Evolutionary conservation across 2,888 invertebrate genomes (phyloP), one percentile per base, ranked within the genome.

Genomic region (Papilio protenor): DNA sequence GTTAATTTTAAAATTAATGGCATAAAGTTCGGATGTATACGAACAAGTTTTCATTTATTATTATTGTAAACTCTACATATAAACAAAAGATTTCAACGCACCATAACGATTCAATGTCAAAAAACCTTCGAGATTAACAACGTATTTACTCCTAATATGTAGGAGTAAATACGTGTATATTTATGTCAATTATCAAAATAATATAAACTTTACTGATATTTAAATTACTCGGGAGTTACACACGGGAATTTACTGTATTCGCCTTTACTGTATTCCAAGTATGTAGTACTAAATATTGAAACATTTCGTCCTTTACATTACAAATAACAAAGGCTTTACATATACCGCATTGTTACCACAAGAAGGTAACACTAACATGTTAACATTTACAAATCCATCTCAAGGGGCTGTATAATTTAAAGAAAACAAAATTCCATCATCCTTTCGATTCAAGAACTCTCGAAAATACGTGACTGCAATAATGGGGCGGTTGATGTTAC

Each of bases 381-480:
- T 69, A 33, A 27, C 59, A 80, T 82, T 84, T 81, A 86, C 85
- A 86, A 87, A 83, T 86, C 85, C 85, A 85, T 86, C 85, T 89
- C 84, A 84, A 89, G 84, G 75, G 85, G 33, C 47, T 82, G 81
- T 85, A 83, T 89, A 89, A 91, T 91, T 89, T 87, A 91, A 92
- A 90, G 89, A 90, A 91, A 91, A 92, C 90, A 86, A 87, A 89
- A 91, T 91, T 88, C 90, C 90, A 76, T 84, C 87, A 85, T 77
- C 84, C 82, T 85, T 87, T 86, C 77, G 55, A 86, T 89, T 86
- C 87, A 90, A 91, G 86, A 86, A 87, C 94, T 92, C 94, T 94
- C 90, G 83, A 94, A 86, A 88, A 89, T 88, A 94, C 94, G 94
- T 94, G 94, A 94, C 91, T 85, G 73, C 74, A 82, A 91, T 90